These are phyloP conservation scores for Petrocephalus microphthalmus DNA, from an alignment of 2,113 vertebrate genomes.

Conservation along the genomic window DNA sequence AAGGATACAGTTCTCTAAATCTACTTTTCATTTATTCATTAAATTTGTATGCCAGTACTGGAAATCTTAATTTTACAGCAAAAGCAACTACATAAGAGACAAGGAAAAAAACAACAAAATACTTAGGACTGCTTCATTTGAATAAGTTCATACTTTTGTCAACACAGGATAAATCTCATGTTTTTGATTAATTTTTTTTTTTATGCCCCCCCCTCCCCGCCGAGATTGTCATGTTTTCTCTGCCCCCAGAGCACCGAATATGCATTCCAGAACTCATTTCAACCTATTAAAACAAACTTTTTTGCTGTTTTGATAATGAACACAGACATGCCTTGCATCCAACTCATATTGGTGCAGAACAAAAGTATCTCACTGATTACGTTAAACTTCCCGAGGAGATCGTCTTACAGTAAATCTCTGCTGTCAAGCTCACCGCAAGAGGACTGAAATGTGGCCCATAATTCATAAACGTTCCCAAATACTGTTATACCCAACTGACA, in stretches of 20 bases:
- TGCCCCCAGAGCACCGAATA: not conserved
- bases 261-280: not conserved
- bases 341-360: not conserved
- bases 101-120: not conserved
- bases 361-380: not conserved
- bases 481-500: not conserved
- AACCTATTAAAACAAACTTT: conserved; percentile 3
- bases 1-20: not conserved
- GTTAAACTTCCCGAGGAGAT: not conserved
- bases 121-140: not conserved
- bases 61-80: not conserved
- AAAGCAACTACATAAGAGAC: not conserved
- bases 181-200: not conserved
- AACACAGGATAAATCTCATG: not conserved
- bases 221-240: not conserved
- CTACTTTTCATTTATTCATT: not conserved
- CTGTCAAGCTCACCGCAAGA: not conserved
- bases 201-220: not conserved
- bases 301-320: not conserved
- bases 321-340: not conserved
- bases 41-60: not conserved
- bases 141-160: not conserved
- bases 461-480: not conserved
- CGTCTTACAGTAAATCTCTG: not conserved
- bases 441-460: not conserved